Base-by-base conservation (phyloP, 2,888 invertebrate genomes). In the Punctoribates punctum region DNA sequence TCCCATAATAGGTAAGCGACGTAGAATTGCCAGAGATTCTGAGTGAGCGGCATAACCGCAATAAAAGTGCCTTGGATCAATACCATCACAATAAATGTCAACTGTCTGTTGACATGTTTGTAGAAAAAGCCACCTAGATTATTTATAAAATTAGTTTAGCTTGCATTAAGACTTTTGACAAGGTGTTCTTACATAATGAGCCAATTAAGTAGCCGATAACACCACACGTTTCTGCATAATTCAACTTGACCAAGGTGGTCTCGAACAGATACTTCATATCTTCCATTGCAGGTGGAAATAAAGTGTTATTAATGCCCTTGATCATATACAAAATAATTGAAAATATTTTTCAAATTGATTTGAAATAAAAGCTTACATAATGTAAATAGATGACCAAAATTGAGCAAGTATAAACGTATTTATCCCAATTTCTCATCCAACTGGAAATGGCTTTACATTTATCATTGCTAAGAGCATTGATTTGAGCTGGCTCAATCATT, bases 101-200 rank as follows among this genome's bases (percentile, higher is more conserved):
- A 17, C 34, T 75, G 75, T 38, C 75, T 67, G 34, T 67, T 67
- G 38, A 75, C 13, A 27, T 27, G 65, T 15, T 23, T 20, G 75
- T 70, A 75, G 1, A 70, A 29, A 15, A 34, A 72, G 6, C 75
- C 75, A 38, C 3, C 62, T 62, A 6, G 51, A 48, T 3, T 6
- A 34, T 8, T 6, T 34, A n/a, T n/a, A n/a, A n/a, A n/a, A n/a
- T n/a, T n/a, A n/a, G n/a, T n/a, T n/a, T n/a, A n/a, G n/a, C n/a
- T n/a, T n/a, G n/a, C n/a, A n/a, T n/a, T n/a, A n/a, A n/a, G n/a
- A n/a, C n/a, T n/a, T n/a, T n/a, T n/a, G n/a, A n/a, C n/a, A n/a
- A n/a, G n/a, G n/a, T n/a, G n/a, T 6, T 8, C 48, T 48, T n/a
- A 48, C 48, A 48, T 8, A 48, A 48, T 13, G 48, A 48, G 3